Conservation (phyloP, 2,113 vertebrate genomes). For the Hystrix brachyura region DNA sequence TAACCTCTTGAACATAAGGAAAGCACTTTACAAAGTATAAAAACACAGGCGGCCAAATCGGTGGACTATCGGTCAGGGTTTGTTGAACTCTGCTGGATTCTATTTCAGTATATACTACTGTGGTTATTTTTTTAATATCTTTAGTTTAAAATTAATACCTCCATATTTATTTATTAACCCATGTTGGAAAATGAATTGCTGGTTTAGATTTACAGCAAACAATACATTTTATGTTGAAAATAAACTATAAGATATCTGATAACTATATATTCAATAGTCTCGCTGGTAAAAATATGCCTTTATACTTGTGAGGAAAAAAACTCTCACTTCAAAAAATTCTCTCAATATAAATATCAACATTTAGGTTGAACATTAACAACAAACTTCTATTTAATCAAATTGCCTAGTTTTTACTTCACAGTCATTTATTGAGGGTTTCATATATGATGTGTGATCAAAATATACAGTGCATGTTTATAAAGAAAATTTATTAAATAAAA, state of each 20-base stretch:
- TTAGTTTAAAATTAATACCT: conserved; percentile 42
- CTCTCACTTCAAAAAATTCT: conserved; percentile 24
- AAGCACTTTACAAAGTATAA: conserved; percentile 36
- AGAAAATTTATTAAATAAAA: not conserved
- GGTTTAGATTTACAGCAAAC: not conserved
- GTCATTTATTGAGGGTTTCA: conserved; percentile 3
- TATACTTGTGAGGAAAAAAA: conserved; percentile 17
- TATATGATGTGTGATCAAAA: not conserved
- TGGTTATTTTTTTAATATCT: conserved; percentile 20
- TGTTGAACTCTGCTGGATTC: not conserved
- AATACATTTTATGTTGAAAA: not conserved
- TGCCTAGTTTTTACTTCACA: not conserved
- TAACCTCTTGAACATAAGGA: not conserved
- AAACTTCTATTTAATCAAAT: conserved; percentile 33
- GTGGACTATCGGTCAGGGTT: not conserved
- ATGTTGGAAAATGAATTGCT: not conserved
- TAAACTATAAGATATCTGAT: not conserved
- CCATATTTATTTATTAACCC: not conserved
- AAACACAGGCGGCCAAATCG: not conserved
- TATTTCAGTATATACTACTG: not conserved
- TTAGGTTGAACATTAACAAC: not conserved
- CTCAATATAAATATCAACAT: not conserved
- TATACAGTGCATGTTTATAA: not conserved
- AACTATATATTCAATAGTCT: conserved; percentile 6
- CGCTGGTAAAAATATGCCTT: not conserved